phyloP scores from a whole-genome alignment of 2,113 vertebrate genomes.

The Trogon melanurus region DNA sequence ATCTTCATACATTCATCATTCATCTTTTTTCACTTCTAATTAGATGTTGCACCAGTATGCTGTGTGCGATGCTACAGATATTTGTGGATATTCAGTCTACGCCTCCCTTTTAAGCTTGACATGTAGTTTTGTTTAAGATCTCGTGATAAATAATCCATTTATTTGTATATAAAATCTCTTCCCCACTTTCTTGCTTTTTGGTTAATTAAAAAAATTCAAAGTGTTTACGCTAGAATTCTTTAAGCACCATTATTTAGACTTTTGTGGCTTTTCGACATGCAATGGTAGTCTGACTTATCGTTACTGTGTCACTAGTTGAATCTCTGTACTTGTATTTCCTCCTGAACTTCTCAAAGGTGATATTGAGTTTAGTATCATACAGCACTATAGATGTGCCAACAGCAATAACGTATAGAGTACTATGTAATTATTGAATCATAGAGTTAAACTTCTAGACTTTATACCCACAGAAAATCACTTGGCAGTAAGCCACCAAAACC shows the following conservation, averaged over 20 bases:
- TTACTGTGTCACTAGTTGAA: not conserved
- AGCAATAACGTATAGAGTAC: not conserved
- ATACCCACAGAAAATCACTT: slow-evolving; percentile 48
- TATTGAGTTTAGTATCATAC: slow-evolving; percentile 34
- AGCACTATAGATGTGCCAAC: slow-evolving; percentile 21
- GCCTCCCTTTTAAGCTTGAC: not conserved
- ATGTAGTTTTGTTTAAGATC: not conserved
- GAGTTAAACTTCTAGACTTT: slow-evolving; percentile 53
- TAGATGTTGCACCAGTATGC: not conserved
- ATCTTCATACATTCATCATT: not conserved
- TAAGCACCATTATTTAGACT: not conserved
- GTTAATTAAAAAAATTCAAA: not conserved
- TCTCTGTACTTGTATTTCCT: slow-evolving; percentile 1
- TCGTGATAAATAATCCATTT: not conserved
- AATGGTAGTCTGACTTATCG: not conserved
- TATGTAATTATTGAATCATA: slow-evolving; percentile 32
- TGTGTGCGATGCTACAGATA: not conserved
- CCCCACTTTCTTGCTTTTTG: not conserved
- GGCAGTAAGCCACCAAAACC: slow-evolving; percentile 54
- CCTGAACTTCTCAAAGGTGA: not conserved
- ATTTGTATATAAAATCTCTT: not conserved
- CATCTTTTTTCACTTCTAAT: not conserved
- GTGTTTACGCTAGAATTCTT: not conserved
- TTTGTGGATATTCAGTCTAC: not conserved
- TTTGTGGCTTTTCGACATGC: not conserved